These are phyloP conservation scores for Phalacrocorax brasilianus DNA, from an alignment of 2,113 vertebrate genomes.

Conservation along the genomic window DNA sequence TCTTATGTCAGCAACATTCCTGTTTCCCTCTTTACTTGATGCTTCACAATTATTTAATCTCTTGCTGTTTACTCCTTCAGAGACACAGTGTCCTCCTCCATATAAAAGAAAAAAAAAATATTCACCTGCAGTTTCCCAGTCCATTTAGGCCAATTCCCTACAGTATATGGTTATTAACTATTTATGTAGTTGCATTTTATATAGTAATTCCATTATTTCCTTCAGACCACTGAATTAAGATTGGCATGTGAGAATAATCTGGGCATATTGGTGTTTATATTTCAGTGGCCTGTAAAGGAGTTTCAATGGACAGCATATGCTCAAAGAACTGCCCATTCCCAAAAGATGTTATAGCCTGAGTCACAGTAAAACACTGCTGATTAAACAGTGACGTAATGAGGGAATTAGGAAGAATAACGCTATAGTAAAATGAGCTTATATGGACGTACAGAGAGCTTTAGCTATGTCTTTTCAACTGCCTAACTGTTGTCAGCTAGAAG, in stretches of 20 bases:
- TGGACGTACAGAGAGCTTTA: not conserved
- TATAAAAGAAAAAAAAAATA: not conserved
- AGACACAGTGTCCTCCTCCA: not conserved
- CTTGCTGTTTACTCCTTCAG: not conserved
- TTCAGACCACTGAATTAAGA: not conserved
- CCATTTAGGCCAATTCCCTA: not conserved
- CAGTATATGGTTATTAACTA: not conserved
- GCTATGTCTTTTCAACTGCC: not conserved
- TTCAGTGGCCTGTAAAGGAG: not conserved
- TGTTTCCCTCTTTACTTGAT: not conserved
- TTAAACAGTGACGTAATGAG: not conserved
- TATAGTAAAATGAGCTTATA: not conserved
- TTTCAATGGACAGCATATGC: not conserved
- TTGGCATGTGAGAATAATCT: not conserved
- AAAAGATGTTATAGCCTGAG: not conserved
- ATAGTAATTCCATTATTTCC: not conserved
- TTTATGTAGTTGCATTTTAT: not conserved
- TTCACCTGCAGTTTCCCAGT: not conserved
- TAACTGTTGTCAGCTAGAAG: not conserved
- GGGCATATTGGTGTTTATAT: not conserved
- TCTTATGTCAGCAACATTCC: not conserved
- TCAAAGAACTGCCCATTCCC: not conserved
- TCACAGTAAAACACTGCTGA: not conserved
- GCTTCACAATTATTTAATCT: not conserved
- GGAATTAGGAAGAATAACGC: not conserved